Evolutionary conservation across 2,888 invertebrate genomes (phyloP).

Genomic region (Polymixis flavicincta): DNA sequence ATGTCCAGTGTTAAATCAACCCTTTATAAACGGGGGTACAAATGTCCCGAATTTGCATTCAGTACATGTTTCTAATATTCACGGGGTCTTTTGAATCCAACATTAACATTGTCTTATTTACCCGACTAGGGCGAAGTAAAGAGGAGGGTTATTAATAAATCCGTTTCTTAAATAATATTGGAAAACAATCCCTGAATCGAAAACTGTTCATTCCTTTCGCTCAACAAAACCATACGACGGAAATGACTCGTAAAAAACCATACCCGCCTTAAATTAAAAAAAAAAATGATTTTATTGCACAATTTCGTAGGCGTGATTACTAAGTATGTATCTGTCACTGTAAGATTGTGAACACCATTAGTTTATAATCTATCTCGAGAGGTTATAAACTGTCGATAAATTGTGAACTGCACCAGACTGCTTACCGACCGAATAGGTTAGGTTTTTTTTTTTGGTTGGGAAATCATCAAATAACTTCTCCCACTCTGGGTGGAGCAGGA

Average conservation of each 20-base stretch:
- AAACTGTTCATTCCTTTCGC: neutral
- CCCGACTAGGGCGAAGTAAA: too few species aligned
- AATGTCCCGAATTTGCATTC: slow-evolving; percentile 42
- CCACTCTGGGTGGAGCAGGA: too few species aligned
- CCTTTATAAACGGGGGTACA: slow-evolving; percentile 42
- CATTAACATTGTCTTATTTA: slow-evolving; percentile 19
- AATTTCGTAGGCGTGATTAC: neutral
- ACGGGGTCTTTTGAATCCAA: slow-evolving; percentile 19
- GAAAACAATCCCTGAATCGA: neutral
- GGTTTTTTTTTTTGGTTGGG: too few species aligned
- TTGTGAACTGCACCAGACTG: too few species aligned
- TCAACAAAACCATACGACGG: neutral
- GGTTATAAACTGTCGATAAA: too few species aligned
- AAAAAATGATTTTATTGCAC: neutral
- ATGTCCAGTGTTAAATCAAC: slow-evolving; percentile 61
- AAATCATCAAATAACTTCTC: too few species aligned
- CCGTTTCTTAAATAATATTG: neutral
- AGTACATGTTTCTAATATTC: slow-evolving; percentile 35
- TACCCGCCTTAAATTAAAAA: neutral
- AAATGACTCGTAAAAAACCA: neutral
- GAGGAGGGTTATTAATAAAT: neutral
- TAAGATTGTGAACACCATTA: too few species aligned
- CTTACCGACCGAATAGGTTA: too few species aligned
- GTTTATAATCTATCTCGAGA: too few species aligned
- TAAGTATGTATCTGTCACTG: neutral